Evolutionary conservation across 2,113 vertebrate genomes (phyloP).

Genomic region (Cyphomyrus discorhynchus): DNA sequence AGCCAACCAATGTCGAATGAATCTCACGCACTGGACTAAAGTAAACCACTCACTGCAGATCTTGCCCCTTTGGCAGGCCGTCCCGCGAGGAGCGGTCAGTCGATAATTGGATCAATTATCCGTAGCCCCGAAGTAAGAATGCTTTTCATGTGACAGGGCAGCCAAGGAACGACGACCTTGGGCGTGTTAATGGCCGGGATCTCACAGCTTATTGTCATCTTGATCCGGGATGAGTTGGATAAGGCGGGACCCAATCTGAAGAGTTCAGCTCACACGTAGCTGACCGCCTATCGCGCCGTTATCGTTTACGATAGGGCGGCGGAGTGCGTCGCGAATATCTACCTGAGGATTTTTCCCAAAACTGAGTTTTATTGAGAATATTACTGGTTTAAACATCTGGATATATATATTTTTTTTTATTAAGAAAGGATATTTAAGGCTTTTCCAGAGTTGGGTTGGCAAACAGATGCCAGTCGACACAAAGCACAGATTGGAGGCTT

Average conservation of each 20-base stretch:
- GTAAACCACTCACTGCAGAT: not conserved
- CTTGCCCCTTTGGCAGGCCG: not conserved
- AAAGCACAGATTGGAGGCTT: not conserved
- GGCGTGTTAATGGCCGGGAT: not conserved
- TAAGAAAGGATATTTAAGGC: not conserved
- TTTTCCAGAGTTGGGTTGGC: not conserved
- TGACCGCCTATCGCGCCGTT: not conserved
- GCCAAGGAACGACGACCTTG: not conserved
- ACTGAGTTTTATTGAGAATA: not conserved
- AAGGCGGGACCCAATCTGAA: not conserved
- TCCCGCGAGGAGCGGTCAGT: not conserved
- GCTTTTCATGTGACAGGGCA: not conserved
- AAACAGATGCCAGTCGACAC: not conserved
- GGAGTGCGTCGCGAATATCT: not conserved
- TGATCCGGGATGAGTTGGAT: not conserved
- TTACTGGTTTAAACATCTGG: not conserved
- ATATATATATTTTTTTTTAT: not conserved
- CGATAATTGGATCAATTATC: not conserved
- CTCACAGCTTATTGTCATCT: not conserved
- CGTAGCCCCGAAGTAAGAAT: not conserved
- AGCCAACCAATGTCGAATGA: not conserved
- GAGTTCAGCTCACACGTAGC: not conserved
- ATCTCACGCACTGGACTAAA: not conserved
- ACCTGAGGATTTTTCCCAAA: not conserved
- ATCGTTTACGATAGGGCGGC: too few relatives aligned